Base-by-base conservation (phyloP, 2,113 vertebrate genomes). In the Clupea harengus region DNA sequence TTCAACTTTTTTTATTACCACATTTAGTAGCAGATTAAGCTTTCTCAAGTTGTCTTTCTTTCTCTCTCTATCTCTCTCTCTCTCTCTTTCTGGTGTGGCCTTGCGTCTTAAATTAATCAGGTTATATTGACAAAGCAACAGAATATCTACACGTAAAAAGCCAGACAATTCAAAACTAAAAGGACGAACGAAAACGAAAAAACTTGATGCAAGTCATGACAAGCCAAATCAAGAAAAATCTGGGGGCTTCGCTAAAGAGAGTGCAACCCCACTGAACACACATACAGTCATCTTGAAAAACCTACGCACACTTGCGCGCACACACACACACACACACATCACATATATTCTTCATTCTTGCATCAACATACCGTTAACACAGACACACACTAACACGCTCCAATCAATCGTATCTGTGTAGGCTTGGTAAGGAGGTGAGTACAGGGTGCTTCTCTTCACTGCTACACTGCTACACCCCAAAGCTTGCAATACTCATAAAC, bases 161-260 rank as follows among this genome's bases (percentile, higher is more conserved):
- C 91, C 83, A 85, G 83, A 89, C 83, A 50, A 82, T n/a, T 84
- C 54, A 47, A 81, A 88, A 84, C 82, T 84, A 88, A 88, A 25
- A 25, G 81, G 96, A 96, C 95, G 95, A 95, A 92, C 95, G 90
- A 89, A 84, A 91, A 97, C 96, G 94, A 96, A 96, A 97, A 95
- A 99, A 99, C 98, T 99, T 99, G 98, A 99, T 99, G 97, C 97
- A 99, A 99, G 98, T 99, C 97, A 98, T 98, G 97, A 97, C 95
- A 95, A 96, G 95, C 94, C 92, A 97, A 96, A 95, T 96, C 93
- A 67, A 95, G 96, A 95, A 95, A 97, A 91, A 95, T 94, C 92
- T 94, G 95, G 93, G 39, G 94, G 95, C 95, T 95, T 95, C 93
- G 95, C 93, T 94, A 93, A 94, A 96, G 93, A 49, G 81, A 81